These are phyloP conservation scores for Agrochola lychnidis DNA, from an alignment of 2,888 invertebrate genomes.

Conservation along the genomic window DNA sequence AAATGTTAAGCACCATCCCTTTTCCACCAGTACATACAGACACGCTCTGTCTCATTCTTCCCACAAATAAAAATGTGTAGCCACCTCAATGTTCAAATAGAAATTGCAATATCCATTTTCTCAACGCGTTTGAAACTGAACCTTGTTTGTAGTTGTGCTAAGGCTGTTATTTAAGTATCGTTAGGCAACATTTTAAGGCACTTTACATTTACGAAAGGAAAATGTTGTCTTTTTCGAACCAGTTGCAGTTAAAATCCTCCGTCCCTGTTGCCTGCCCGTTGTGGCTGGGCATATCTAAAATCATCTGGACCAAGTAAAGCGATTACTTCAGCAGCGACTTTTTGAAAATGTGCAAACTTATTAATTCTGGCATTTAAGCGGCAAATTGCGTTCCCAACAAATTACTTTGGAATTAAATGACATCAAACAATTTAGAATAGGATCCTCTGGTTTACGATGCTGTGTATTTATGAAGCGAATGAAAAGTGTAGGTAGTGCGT, in stretches of 20 bases:
- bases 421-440: slow-evolving; percentile 53
- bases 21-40: slow-evolving; percentile 70
- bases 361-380: slow-evolving; percentile 80
- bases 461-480: slow-evolving; percentile 28
- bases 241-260: slow-evolving; percentile 89
- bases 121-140: slow-evolving; percentile 70
- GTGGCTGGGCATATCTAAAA: slow-evolving; percentile 86
- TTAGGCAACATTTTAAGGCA: slow-evolving; percentile 70
- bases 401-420: slow-evolving; percentile 65
- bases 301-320: slow-evolving; percentile 89
- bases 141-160: slow-evolving; percentile 70
- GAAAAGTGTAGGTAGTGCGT: slow-evolving; percentile 47
- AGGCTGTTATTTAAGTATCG: slow-evolving; percentile 67
- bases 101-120: slow-evolving; percentile 86
- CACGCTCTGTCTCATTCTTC: slow-evolving; percentile 79
- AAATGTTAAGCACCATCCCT: slow-evolving; percentile 85
- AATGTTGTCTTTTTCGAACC: slow-evolving; percentile 90
- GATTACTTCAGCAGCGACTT: slow-evolving; percentile 84
- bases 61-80: slow-evolving; percentile 90
- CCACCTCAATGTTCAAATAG: slow-evolving; percentile 87
- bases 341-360: slow-evolving; percentile 87
- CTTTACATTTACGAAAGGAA: slow-evolving; percentile 75
- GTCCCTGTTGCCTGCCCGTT: slow-evolving; percentile 85
- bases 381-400: slow-evolving; percentile 73
- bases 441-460: slow-evolving; percentile 33